These are phyloP conservation scores for Ophiothrix spiculata DNA, from an alignment of 35 echinoderm and acorn worm genomes.

Conservation along the genomic window DNA sequence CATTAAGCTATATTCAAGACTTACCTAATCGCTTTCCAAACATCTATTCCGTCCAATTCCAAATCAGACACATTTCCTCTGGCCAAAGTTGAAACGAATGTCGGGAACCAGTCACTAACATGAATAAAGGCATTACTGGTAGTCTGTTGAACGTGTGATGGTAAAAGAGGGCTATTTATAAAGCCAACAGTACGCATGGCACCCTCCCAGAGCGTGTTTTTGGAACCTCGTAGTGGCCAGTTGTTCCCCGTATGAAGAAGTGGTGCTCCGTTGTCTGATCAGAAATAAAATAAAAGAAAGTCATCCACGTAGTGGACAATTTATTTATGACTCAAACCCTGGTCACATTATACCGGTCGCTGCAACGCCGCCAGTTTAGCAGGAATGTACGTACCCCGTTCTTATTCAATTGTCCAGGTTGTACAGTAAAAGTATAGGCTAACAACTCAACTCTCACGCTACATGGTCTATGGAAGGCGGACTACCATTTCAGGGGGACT, in stretches of 20 bases:
- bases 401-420: too few relatives aligned
- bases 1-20: too few relatives aligned
- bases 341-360: too few relatives aligned
- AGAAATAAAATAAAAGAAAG: too few relatives aligned
- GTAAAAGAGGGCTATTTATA: not conserved
- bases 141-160: not conserved
- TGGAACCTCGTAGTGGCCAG: not conserved
- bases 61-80: not conserved
- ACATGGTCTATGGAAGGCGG: too few relatives aligned
- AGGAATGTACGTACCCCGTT: too few relatives aligned
- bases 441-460: too few relatives aligned
- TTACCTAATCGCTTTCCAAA: not conserved
- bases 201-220: not conserved
- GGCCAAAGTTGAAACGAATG: not conserved
- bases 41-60: not conserved
- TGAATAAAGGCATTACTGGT: not conserved
- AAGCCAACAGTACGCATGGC: not conserved
- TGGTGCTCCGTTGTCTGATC: not conserved
- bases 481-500: too few relatives aligned
- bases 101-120: not conserved
- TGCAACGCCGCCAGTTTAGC: too few relatives aligned
- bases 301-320: too few relatives aligned
- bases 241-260: not conserved
- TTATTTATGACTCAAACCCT: too few relatives aligned
- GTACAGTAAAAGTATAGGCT: too few relatives aligned